phyloP scores from a whole-genome alignment of 2,888 invertebrate species.

The Dryobota labecula region DNA sequence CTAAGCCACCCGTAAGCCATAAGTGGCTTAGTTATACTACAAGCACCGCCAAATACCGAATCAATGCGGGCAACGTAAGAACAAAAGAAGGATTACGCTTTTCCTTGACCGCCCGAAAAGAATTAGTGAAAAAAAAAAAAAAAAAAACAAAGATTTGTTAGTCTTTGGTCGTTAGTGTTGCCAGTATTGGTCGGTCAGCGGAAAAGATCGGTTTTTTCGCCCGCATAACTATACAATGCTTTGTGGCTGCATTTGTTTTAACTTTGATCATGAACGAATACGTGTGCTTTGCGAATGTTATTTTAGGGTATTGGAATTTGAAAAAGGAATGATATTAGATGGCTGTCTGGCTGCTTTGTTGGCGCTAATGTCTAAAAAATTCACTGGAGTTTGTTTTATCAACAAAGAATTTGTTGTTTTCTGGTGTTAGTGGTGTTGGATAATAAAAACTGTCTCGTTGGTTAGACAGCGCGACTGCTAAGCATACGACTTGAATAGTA shows the following conservation, averaged over 20 bases:
- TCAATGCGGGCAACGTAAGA: constrained; percentile 84
- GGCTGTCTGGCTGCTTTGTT: constrained; percentile 40
- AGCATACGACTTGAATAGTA: no score
- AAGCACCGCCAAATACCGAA: constrained; percentile 84
- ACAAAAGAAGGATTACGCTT: constrained; percentile 84
- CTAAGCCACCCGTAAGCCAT: constrained; percentile 76
- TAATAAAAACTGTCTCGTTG: background rate
- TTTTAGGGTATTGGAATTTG: constrained; percentile 50
- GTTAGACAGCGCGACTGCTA: background rate
- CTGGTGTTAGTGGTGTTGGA: background rate
- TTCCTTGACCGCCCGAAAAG: constrained; percentile 75
- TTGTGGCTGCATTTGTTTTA: constrained; percentile 54
- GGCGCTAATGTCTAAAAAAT: constrained; percentile 15
- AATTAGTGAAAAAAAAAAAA: constrained; percentile 76
- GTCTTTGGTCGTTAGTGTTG: constrained; percentile 67
- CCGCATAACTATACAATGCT: constrained; percentile 60
- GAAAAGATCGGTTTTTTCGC: constrained; percentile 64
- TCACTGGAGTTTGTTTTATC: constrained; percentile 5
- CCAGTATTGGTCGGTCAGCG: constrained; percentile 67
- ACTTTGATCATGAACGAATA: constrained; percentile 39
- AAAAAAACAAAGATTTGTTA: constrained; percentile 65
- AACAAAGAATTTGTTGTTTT: background rate
- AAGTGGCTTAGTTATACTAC: constrained; percentile 89
- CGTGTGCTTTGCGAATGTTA: constrained; percentile 48
- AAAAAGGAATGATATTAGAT: constrained; percentile 36